These are phyloP conservation scores for Pollimyrus isidori DNA, from an alignment of 2,113 vertebrate species.

Conservation along the genomic window DNA sequence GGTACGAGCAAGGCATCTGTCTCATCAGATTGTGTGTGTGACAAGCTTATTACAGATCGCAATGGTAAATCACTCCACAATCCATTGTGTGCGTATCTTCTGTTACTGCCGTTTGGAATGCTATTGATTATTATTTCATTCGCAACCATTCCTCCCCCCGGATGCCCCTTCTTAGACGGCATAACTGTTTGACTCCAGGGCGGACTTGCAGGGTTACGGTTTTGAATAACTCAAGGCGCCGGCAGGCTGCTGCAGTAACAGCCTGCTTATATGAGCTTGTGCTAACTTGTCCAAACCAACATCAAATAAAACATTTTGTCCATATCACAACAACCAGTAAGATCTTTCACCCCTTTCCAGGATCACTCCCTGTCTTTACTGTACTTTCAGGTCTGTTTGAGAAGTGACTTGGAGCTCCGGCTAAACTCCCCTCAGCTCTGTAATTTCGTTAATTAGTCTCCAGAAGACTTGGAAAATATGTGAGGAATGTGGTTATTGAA, in stretches of 20 bases:
- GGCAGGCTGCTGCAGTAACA: not conserved
- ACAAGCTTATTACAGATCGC: not conserved
- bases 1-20: not conserved
- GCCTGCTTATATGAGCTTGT: not conserved
- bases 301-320: not conserved
- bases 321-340: not conserved
- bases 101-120: not conserved
- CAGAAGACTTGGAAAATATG: constrained; percentile 34
- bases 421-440: constrained; percentile 27
- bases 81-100: not conserved
- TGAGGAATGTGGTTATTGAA: constrained; percentile 37
- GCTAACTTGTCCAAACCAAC: not conserved
- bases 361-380: not conserved
- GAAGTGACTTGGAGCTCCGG: constrained; percentile 3
- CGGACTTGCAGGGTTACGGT: not conserved
- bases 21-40: not conserved
- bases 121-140: not conserved
- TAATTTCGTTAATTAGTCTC: constrained; percentile 42
- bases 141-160: not conserved
- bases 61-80: not conserved
- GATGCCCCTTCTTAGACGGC: not conserved
- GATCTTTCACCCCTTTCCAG: not conserved
- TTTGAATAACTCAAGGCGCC: not conserved
- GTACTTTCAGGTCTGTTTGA: not conserved
- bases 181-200: not conserved